Conservation (phyloP, 2,113 vertebrate genomes). For the Tamias sibiricus region DNA sequence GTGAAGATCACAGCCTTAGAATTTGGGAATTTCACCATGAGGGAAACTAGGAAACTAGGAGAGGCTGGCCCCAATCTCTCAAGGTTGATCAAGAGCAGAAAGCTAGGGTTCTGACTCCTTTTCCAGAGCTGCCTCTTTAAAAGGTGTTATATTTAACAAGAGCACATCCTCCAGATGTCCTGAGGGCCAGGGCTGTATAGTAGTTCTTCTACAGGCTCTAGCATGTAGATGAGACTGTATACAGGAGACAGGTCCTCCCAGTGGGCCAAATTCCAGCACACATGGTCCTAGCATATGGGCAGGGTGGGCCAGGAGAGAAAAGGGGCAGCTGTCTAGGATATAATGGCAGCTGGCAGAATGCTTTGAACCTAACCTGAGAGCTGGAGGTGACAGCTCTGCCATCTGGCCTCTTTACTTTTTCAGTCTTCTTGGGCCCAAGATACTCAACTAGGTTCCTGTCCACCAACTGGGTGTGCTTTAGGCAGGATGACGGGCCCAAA, state of each 20-base stretch:
- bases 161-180: not conserved
- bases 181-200: not conserved
- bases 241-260: rapidly evolving
- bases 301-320: not conserved
- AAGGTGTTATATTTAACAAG: not conserved
- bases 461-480: not conserved
- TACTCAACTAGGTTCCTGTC: not conserved
- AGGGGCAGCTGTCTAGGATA: not conserved
- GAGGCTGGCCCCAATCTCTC: not conserved
- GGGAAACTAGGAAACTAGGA: not conserved
- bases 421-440: not conserved
- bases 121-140: not conserved
- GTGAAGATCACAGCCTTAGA: not conserved
- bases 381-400: not conserved
- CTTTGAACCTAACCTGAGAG: not conserved
- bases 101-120: not conserved
- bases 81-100: not conserved
- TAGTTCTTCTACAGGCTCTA: not conserved
- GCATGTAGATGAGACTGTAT: not conserved
- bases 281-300: not conserved
- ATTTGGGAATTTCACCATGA: not conserved
- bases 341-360: not conserved
- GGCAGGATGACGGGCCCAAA: not conserved
- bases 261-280: not conserved
- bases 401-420: not conserved